Evolutionary conservation across 2,113 vertebrate genomes (phyloP), one percentile per base, ranked within the genome.

Genomic region (Ceratotherium simum): DNA sequence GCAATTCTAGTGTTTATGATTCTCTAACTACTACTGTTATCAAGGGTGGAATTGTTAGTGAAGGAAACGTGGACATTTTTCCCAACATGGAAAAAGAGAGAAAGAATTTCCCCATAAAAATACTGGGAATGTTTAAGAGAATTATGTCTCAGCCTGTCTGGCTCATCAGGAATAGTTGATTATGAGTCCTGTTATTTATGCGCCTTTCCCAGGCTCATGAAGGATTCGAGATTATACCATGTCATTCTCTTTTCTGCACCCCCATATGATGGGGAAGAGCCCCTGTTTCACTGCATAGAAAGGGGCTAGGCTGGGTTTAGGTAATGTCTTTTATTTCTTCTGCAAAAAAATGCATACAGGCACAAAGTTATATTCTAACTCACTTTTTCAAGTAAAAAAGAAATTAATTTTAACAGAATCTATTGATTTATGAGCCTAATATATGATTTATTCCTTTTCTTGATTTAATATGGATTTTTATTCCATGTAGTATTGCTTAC

Each of bases 381-480:
- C 67, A 92, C 8, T 85, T 64, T 85, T 46, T 56, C 33, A 81
- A 90, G 46, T 31, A 76, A 89, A 87, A 81, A 72, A 70, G 11
- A 90, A 83, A 81, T 82, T 78, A 85, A 48, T 64, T 78, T 86
- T 73, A 96, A 51, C 17, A 91, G 33, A 84, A 31, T 86, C 16
- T 73, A 51, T 51, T 88, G 87, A 73, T 56, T 20, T 31, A 67
- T 58, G 81, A 73, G 75, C n/a, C 54, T 82, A 92, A 92, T 62
- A 76, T 17, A 29, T 48, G 67, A 95, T 85, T 81, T 84, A 70
- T 64, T 96, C 54, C 20, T 29, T 76, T 84, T 96, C 94, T 75
- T 75, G 23, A 54, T 72, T 96, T 94, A 54, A 89, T 65, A 82
- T 65, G 39, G 51, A 94, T 97, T 76, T 92, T 92, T 79, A 58